Percentiles rank a stretch among this genome's conserved stretches.
phyloP scores from a whole-genome alignment of 1,140 invertebrate genomes.

The Battus philenor region DNA sequence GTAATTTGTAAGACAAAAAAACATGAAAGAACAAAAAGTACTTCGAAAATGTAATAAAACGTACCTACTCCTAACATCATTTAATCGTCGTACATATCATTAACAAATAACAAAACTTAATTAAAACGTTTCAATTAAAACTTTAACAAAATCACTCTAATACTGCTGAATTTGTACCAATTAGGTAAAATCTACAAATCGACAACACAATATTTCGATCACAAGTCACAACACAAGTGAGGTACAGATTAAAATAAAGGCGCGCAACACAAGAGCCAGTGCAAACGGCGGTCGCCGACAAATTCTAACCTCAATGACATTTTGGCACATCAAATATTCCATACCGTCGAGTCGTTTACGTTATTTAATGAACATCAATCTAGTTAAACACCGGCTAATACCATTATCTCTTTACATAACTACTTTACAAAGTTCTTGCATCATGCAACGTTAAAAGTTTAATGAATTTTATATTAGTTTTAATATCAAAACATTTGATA shows the following conservation, averaged over 20 bases:
- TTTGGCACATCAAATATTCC: conserved; percentile 60
- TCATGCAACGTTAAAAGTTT: conserved; percentile 31
- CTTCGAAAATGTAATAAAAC: conserved; percentile 19
- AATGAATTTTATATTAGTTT: conserved; percentile 19
- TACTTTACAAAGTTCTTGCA: conserved; percentile 31
- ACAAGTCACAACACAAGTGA: conserved; percentile 48
- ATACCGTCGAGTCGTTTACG: conserved; percentile 26
- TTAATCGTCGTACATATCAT: conserved; percentile 38
- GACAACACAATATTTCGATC: conserved; percentile 51
- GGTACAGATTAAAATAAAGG: conserved; percentile 13
- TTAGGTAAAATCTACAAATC: conserved; percentile 57
- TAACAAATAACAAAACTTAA: conserved; percentile 76
- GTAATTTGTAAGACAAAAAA: conserved; percentile 10
- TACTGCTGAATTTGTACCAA: conserved; percentile 75
- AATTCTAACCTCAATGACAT: conserved; percentile 23
- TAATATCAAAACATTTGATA: no score
- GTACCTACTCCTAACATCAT: conserved; percentile 21
- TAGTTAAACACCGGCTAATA: conserved; percentile 25
- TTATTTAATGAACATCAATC: conserved; percentile 26
- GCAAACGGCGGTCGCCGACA: conserved; percentile 21
- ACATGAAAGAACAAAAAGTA: conserved; percentile 5
- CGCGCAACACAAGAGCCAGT: conserved; percentile 11
- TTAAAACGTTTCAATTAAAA: conserved; percentile 70
- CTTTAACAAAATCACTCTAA: conserved; percentile 76
- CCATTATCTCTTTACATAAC: conserved; percentile 27